phyloP scores from a whole-genome alignment of 2,797 vertebrate genomes.

The Trichosurus vulpecula region DNA sequence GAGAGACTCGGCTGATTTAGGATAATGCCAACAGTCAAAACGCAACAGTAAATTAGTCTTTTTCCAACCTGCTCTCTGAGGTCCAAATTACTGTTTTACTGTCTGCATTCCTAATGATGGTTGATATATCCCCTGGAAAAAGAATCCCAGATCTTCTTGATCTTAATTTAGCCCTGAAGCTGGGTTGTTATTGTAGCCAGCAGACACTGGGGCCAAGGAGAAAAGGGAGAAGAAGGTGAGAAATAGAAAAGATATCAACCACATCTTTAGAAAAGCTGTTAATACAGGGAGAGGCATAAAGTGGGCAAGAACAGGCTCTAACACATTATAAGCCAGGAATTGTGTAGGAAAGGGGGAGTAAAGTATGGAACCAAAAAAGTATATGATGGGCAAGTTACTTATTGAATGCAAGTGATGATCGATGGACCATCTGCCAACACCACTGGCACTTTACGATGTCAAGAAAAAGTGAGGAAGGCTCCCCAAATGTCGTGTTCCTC shows the following conservation, averaged over 20 bases:
- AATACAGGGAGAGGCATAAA: background rate
- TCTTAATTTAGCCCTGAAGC: slow-evolving; percentile 77
- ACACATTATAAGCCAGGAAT: background rate
- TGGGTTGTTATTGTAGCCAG: slow-evolving; percentile 39
- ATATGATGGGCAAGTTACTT: background rate
- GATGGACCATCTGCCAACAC: background rate
- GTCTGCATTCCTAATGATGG: slow-evolving; percentile 80
- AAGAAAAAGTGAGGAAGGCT: background rate
- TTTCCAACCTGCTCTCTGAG: slow-evolving; percentile 78
- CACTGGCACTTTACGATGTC: background rate
- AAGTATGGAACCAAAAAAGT: background rate
- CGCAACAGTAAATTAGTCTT: slow-evolving; percentile 82
- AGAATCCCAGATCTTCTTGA: slow-evolving; percentile 71
- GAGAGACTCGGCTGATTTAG: slow-evolving; percentile 78
- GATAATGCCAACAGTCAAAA: slow-evolving; percentile 77
- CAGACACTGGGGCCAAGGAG: slow-evolving; percentile 51
- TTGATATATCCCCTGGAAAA: slow-evolving; percentile 74
- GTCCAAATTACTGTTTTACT: slow-evolving; percentile 82
- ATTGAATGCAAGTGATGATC: background rate
- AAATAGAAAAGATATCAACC: background rate
- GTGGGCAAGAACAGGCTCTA: background rate
- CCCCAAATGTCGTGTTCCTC: background rate
- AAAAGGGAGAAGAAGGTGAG: background rate
- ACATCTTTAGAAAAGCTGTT: background rate
- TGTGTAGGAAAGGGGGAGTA: background rate